Evolutionary conservation across 2,888 invertebrate species (phyloP), one percentile per base, ranked within the genome.

Genomic region (Agelastica alni): DNA sequence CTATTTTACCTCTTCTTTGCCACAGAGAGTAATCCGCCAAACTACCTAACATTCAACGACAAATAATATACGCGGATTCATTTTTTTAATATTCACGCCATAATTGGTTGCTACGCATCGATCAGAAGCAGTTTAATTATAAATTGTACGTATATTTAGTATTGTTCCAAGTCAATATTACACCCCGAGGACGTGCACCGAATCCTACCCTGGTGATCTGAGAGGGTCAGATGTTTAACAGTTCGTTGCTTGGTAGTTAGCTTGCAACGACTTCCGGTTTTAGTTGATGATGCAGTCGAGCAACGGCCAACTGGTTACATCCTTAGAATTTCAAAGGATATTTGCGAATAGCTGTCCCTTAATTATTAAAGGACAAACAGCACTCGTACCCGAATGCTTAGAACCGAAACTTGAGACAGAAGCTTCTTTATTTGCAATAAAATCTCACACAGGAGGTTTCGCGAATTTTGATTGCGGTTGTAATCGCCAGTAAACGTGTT

Each of bases 331-430:
- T 41, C 39, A 41, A 41, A 41, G 39, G n/a, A n/a, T 39, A 17
- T n/a, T 17, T 41, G 18, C 26, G 26, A 26, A 26, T 9, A 26
- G 26, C 26, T 6, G 26, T 26, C 26, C 16, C 36, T 41, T 41
- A 41, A 41, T 41, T 41, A 41, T 41, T 41, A 12, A 22, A 22
- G 26, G 20, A 41, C 39, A 41, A 41, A 41, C 39, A 41, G 10
- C 22, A 41, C 22, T n/a, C n/a, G 39, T 20, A 18, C 13, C 6
- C 22, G 20, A 22, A 41, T 22, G 6, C 22, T 41, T 22, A 41
- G 4, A 22, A 3, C 12, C 9, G 22, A 41, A 20, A 41, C 22
- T 41, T 12, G 22, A 41, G 26, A 26, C 26, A n/a, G n/a, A n/a
- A n/a, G n/a, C n/a, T n/a, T n/a, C n/a, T n/a, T n/a, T n/a, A n/a